A percentile compares a stretch with the other conserved stretches of the same genome.
Evolutionary conservation across 2,113 vertebrate genomes (phyloP).

Genomic region (Haemorhous mexicanus): DNA sequence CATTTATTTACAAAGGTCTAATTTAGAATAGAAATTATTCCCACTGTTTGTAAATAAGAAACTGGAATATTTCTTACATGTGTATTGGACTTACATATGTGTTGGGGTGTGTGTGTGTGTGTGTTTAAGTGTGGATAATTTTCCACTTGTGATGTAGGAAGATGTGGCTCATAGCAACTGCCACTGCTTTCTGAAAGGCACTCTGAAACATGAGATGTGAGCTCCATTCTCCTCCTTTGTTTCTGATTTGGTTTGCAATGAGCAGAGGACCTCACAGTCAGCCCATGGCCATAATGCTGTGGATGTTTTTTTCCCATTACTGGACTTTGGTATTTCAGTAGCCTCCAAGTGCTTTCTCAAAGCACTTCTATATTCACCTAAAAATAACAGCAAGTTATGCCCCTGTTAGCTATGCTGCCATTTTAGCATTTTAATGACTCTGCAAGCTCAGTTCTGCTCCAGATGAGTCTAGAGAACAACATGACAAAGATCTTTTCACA

Average conservation of each 20-base stretch:
- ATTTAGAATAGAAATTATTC: conserved; percentile 16
- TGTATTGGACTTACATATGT: too few relatives aligned
- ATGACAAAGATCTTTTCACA: neutral
- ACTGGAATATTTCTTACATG: neutral
- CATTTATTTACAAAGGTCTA: neutral
- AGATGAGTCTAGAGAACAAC: neutral
- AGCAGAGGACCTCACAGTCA: neutral
- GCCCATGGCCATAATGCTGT: neutral
- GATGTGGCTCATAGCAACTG: rapidly evolving
- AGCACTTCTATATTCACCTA: neutral
- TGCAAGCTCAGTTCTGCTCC: neutral
- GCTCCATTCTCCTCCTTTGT: neutral
- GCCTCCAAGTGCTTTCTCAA: neutral
- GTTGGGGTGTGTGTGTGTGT: too few relatives aligned
- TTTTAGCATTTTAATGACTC: neutral
- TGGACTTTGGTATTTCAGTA: neutral
- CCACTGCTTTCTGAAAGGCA: neutral
- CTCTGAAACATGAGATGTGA: neutral
- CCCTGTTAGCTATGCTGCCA: neutral
- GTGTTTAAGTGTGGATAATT: neutral
- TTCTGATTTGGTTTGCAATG: neutral
- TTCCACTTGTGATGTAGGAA: neutral
- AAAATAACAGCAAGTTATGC: neutral
- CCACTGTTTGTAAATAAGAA: conserved; percentile 4
- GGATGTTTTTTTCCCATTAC: neutral